Evolutionary conservation across 2,888 invertebrate genomes (phyloP), one percentile per base, ranked within the genome.

Genomic region (Lamellibrachia satsuma): DNA sequence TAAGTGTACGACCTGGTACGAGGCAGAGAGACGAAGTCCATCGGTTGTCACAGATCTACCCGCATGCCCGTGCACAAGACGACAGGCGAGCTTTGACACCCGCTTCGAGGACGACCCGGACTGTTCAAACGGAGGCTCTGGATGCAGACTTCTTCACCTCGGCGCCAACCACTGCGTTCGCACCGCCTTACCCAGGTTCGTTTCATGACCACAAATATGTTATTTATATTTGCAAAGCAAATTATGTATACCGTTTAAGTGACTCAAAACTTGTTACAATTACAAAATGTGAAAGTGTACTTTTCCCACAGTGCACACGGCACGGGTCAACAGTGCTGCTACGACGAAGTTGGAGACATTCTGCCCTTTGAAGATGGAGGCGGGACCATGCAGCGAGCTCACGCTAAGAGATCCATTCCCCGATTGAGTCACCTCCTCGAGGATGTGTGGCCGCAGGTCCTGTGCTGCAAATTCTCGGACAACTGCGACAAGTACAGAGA

Each of bases 321-420:
- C 75, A 75, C 75, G 75, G 75, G 75, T 15, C 75, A 75, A 75
- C 75, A 75, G 75, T 75, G 75, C 22, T 75, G 75, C 75, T 75
- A 75, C 22, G 75, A 75, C 75, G 75, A 75, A 6, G 75, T 22
- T 1, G 75, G 75, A 22, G 75, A 75, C 75, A 75, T 75, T 75
- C 75, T 75, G 75, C 75, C 75, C 75, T 75, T 75, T n/a, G 75
- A 75, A n/a, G n/a, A 75, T 6, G 75, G 75, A 11, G 75, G 75
- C 22, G 75, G 75, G 75, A 75, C 22, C n/a, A 3, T 75, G 75
- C 75, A 75, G 75, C 75, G 75, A 75, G 75, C 75, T 75, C 75
- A 75, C 22, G 22, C 75, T 75, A 75, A 75, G 22, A 15, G 75
- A 11, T 6, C 15, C 22, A 4, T 75, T n/a, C 15, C 75, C 22